These are phyloP conservation scores for Xyrauchen texanus DNA, from an alignment of 2,113 vertebrate genomes.

Conservation along the genomic window DNA sequence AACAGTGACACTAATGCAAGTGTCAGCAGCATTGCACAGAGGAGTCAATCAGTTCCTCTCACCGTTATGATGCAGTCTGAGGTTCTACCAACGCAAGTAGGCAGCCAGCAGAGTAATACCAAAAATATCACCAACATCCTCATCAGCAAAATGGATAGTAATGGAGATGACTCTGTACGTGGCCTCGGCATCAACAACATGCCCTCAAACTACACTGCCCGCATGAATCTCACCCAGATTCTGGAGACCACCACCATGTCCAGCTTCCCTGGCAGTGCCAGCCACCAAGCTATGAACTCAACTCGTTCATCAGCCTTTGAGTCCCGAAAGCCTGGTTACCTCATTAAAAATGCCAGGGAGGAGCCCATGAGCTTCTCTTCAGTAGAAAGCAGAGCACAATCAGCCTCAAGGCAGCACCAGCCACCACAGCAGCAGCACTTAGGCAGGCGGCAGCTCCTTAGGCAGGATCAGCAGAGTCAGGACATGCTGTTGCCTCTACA, in stretches of 20 bases:
- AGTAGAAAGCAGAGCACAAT: conserved; percentile 83
- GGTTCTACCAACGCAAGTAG: conserved; percentile 78
- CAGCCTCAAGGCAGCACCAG: conserved; percentile 76
- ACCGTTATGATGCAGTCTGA: conserved; percentile 99
- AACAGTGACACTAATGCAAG: conserved; percentile 79
- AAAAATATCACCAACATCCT: conserved; percentile 90
- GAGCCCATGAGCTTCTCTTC: conserved; percentile 84
- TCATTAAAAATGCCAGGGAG: conserved; percentile 84
- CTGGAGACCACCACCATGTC: conserved; percentile 81
- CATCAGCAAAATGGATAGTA: conserved; percentile 90
- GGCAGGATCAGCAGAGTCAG: conserved; percentile 71
- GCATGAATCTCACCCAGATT: conserved; percentile 98
- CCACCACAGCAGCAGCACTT: conserved; percentile 71
- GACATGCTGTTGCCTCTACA: conserved; percentile 61
- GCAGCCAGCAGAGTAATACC: conserved; percentile 76
- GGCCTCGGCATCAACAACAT: conserved; percentile 90
- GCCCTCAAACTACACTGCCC: conserved; percentile 92
- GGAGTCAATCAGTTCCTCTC: conserved; percentile 94
- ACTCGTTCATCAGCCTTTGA: conserved; percentile 83
- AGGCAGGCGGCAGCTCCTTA: conserved; percentile 64
- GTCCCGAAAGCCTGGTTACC: conserved; percentile 88
- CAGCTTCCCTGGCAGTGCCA: conserved; percentile 81
- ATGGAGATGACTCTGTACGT: conserved; percentile 83
- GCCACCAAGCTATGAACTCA: conserved; percentile 80
- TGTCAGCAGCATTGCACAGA: conserved; percentile 88